Conservation (phyloP, 2,797 vertebrate species). For the Chiroxiphia lanceolata region DNA sequence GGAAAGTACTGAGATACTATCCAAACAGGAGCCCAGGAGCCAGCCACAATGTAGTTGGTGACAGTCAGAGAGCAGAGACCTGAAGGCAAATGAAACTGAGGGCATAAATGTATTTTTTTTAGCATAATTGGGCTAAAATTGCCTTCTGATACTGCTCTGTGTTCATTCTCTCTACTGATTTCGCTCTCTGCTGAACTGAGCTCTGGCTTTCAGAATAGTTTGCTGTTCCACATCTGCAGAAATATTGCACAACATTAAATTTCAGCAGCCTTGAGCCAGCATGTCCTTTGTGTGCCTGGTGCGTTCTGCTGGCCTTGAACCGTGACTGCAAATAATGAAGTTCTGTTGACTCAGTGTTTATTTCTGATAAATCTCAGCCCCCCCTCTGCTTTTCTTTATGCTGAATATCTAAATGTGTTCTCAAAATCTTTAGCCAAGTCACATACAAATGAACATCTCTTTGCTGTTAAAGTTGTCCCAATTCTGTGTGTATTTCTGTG, state of each 20-base stretch:
- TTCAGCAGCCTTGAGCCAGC: slow-evolving; percentile 36
- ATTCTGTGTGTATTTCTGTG: not conserved
- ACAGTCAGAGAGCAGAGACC: not conserved
- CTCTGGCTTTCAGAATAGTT: not conserved
- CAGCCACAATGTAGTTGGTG: not conserved
- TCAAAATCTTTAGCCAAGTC: not conserved
- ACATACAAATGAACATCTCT: not conserved
- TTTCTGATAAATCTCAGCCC: slow-evolving; percentile 13
- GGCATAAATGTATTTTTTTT: not conserved
- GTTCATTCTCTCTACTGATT: not conserved
- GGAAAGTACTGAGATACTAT: not conserved
- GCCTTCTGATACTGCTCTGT: not conserved
- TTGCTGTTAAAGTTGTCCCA: not conserved
- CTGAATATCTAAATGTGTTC: not conserved
- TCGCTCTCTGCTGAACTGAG: not conserved
- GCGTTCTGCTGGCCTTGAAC: slow-evolving; percentile 40
- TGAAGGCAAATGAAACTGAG: not conserved
- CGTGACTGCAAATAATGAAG: not conserved
- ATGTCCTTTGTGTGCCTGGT: slow-evolving; percentile 11
- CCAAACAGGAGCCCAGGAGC: not conserved
- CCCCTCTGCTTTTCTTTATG: not conserved
- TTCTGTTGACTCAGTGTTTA: slow-evolving; percentile 39
- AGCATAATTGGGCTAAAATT: not conserved
- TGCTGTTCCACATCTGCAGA: slow-evolving; percentile 36
- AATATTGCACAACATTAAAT: slow-evolving; percentile 56